Percentiles rank a stretch among this genome's conserved stretches.
These are phyloP conservation scores for Eilema griseolum DNA, from an alignment of 2,888 invertebrate genomes.

Conservation along the genomic window DNA sequence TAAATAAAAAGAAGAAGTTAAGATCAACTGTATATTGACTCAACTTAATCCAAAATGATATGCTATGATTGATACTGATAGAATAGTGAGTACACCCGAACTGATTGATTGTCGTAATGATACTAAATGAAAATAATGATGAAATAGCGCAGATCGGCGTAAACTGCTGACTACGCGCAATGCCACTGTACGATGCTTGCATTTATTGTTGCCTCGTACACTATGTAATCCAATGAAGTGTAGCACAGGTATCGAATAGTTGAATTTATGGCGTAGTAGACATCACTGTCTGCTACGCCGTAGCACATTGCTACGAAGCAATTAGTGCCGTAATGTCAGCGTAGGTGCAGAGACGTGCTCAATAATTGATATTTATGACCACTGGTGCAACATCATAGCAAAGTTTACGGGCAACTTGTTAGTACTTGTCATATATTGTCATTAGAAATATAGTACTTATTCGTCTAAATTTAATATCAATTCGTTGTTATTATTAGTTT, in stretches of 20 bases:
- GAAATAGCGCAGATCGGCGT: no score
- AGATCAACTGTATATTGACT: no score
- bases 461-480: neutral
- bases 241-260: slow-evolving; percentile 35
- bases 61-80: no score
- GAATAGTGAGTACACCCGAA: no score
- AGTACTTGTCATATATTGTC: neutral
- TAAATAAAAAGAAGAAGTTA: no score
- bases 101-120: no score
- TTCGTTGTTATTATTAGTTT: neutral
- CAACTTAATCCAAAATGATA: no score
- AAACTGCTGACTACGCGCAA: no score
- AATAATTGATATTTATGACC: slow-evolving; percentile 21
- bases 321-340: slow-evolving; percentile 40
- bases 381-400: slow-evolving; percentile 7
- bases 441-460: neutral
- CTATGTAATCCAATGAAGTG: slow-evolving; percentile 41
- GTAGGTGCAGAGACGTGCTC: slow-evolving; percentile 29
- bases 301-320: slow-evolving; percentile 42
- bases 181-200: no score
- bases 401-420: slow-evolving; percentile 5
- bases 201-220: neutral
- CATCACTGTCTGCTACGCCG: slow-evolving; percentile 41
- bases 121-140: no score
- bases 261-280: slow-evolving; percentile 35